Base-by-base conservation (phyloP, 2,888 invertebrate genomes). In the Arctia plantaginis region DNA sequence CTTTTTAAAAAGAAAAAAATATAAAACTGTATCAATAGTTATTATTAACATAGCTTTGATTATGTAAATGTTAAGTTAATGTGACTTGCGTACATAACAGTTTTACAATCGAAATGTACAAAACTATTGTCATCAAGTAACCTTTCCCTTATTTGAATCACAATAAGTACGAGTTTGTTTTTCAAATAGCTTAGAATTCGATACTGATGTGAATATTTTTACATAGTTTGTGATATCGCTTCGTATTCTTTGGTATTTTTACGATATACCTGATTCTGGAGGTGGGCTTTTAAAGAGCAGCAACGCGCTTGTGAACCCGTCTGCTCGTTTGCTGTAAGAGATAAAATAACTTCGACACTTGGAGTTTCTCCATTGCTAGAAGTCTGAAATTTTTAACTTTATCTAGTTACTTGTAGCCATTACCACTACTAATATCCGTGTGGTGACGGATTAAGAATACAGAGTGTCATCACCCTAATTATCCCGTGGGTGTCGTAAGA, bases 61-160 rank as follows among this genome's bases (percentile, higher is more conserved):
- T n/a, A 55, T 55, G n/a, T 55, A 55, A n/a, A 55, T 55, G 51
- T n/a, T 55, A 55, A 55, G 4, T 20, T 27, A 1, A 30, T 41
- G 20, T 27, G 66, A 30, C 59, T 59, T 59, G 59, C 13, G 15
- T 59, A 59, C 3, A 59, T 27, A 59, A 30, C 15, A 59, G n/a
- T 27, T n/a, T 59, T 30, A 30, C 3, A 59, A 59, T 59, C 59
- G 27, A 59, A 27, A 59, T 59, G 13, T n/a, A 59, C 35, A 69
- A 51, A 35, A 69, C 51, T 10, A 51, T 33, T 68, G 69, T 33
- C 35, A 27, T 55, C 15, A 4, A 6, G 35, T 69, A 55, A 69
- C 55, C 55, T 55, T 69, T 33, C n/a, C 69, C n/a, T 69, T 69
- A 69, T 55, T 69, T 55, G 35, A 55, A n/a, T 69, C 35, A 69